phyloP scores from a whole-genome alignment of 2,888 invertebrate species.

The Harmothoe impar region DNA sequence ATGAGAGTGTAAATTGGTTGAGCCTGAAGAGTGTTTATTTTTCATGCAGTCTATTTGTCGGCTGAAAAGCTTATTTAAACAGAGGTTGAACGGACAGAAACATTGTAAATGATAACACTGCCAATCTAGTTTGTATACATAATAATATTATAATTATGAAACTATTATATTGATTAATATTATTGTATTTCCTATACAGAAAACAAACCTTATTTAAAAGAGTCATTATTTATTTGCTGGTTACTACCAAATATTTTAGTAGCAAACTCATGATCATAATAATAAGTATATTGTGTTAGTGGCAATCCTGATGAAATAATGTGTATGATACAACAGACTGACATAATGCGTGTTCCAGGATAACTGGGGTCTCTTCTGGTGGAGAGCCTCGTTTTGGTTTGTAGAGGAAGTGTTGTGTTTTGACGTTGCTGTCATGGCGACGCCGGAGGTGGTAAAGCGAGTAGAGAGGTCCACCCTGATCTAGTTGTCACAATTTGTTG shows the following conservation, averaged over 20 bases:
- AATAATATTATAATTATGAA: constrained; percentile 21
- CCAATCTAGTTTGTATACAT: constrained; percentile 51
- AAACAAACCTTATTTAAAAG: constrained; percentile 48
- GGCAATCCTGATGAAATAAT: neutral
- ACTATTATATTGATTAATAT: constrained; percentile 59
- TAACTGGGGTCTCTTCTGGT: neutral
- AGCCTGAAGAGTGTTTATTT: constrained; percentile 10
- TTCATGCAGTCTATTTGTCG: neutral
- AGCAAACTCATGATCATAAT: constrained; percentile 14
- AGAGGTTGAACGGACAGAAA: neutral
- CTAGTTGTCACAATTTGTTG: constrained; percentile 50
- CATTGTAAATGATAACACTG: constrained; percentile 32
- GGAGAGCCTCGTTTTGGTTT: neutral
- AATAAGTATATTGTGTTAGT: constrained; percentile 54
- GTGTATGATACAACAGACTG: neutral
- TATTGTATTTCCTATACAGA: constrained; percentile 59
- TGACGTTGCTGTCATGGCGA: neutral
- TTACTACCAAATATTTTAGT: constrained; percentile 48
- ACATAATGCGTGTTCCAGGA: constrained; percentile 48
- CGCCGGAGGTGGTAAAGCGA: too few species aligned
- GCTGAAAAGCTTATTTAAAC: constrained; percentile 28
- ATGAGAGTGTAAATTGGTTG: neutral
- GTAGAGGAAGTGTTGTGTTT: constrained; percentile 34
- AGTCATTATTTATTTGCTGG: constrained; percentile 51
- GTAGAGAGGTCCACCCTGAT: constrained; percentile 20